A percentile compares a stretch with the other conserved stretches of the same genome.
Conservation (phyloP, 2,113 vertebrate genomes). For the Sebastes schlegelii region DNA sequence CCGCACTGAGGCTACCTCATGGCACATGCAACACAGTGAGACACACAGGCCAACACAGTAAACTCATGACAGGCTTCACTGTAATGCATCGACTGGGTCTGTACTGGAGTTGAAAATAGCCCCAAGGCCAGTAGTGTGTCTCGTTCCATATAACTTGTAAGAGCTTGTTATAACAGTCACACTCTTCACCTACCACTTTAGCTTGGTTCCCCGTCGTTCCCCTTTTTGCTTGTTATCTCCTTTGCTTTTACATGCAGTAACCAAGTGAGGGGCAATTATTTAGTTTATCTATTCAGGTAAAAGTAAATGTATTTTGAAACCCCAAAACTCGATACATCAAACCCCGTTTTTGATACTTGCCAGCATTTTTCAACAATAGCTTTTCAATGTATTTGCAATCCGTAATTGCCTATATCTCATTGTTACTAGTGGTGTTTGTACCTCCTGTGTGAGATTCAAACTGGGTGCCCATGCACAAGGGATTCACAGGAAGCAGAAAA, state of each 20-base stretch:
- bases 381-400: not conserved
- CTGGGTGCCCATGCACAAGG: not conserved
- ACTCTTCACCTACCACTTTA: conserved; percentile 23
- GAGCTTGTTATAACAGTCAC: conserved; percentile 32
- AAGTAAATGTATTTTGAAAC: not conserved
- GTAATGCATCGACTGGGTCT: conserved; percentile 42
- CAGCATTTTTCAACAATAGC: not conserved
- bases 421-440: not conserved
- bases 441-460: not conserved
- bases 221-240: not conserved
- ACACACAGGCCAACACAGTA: conserved; percentile 46
- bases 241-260: not conserved
- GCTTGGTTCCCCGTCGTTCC: conserved; percentile 20
- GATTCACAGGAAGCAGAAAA: not conserved
- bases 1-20: conserved; percentile 39
- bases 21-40: conserved; percentile 65
- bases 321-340: not conserved
- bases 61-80: conserved; percentile 61
- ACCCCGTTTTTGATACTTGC: not conserved
- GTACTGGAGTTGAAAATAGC: conserved; percentile 49
- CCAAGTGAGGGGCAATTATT: not conserved
- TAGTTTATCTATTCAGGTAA: not conserved
- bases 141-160: conserved; percentile 35
- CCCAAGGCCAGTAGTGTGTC: conserved; percentile 44
- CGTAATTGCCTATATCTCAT: not conserved